A percentile compares a stretch with the other conserved stretches of the same genome.
These are phyloP conservation scores for Oxytorus armatus DNA, from an alignment of 2,888 invertebrate genomes.

Conservation along the genomic window DNA sequence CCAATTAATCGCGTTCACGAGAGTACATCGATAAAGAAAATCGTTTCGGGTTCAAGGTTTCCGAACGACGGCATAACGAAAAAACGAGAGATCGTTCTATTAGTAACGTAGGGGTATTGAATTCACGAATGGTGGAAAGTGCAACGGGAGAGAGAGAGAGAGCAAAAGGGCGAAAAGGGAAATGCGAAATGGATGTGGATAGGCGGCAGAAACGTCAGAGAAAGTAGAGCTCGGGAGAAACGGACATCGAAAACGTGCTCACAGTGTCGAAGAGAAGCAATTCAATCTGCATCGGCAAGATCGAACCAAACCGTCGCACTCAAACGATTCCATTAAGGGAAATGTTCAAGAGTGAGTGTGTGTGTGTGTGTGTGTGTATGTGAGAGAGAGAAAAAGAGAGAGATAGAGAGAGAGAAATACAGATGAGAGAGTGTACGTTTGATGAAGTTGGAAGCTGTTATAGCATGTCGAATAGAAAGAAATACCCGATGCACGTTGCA, in stretches of 20 bases:
- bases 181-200: conserved; percentile 40
- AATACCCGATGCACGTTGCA: conserved; percentile 32
- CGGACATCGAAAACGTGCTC: conserved; percentile 64
- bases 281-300: conserved; percentile 77
- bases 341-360: conserved; percentile 47
- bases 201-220: conserved; percentile 27
- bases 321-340: conserved; percentile 77
- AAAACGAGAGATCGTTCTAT: conserved; percentile 23
- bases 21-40: conserved; percentile 50
- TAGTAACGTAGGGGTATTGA: conserved; percentile 26
- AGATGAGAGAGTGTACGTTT: background rate
- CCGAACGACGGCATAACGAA: conserved; percentile 3
- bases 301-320: conserved; percentile 73
- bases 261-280: conserved; percentile 71
- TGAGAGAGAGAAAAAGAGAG: too few species aligned
- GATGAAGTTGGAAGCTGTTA: conserved; percentile 24
- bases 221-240: conserved; percentile 47
- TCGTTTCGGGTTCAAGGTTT: conserved; percentile 51
- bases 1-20: conserved; percentile 53
- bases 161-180: conserved; percentile 23
- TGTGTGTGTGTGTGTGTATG: too few species aligned
- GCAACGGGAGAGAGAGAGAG: background rate
- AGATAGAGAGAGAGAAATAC: conserved; percentile 1
- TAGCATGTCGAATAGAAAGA: conserved; percentile 35
- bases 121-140: conserved; percentile 26